phyloP scores from a whole-genome alignment of 1,140 invertebrate species.

The Zophobas morio region DNA sequence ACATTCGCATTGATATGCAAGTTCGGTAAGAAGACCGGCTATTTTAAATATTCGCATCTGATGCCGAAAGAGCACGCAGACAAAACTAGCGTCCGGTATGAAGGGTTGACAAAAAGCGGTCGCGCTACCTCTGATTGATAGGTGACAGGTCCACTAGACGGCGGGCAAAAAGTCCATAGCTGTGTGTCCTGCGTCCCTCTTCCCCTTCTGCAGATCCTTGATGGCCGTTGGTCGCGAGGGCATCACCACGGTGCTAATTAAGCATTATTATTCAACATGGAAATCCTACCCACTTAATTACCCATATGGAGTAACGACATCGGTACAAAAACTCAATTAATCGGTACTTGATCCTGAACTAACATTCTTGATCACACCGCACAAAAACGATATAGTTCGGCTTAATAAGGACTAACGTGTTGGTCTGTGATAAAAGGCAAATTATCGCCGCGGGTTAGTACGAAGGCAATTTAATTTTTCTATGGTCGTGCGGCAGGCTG shows the following conservation, averaged over 20 bases:
- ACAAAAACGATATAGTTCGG: constrained; percentile 29
- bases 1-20: constrained; percentile 58
- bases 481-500: no score
- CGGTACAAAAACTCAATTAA: constrained; percentile 56
- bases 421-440: constrained; percentile 16
- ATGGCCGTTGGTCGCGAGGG: constrained; percentile 16
- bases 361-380: constrained; percentile 41
- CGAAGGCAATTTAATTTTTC: no score
- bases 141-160: constrained; percentile 64
- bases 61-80: constrained; percentile 58
- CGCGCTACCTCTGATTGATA: constrained; percentile 65
- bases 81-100: constrained; percentile 64
- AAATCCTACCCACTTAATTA: constrained; percentile 52
- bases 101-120: constrained; percentile 65
- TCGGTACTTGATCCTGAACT: constrained; percentile 53
- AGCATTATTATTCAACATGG: constrained; percentile 50
- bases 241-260: constrained; percentile 42
- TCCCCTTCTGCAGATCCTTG: background rate
- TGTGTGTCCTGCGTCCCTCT: constrained; percentile 29
- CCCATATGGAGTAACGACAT: constrained; percentile 53
- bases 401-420: constrained; percentile 42
- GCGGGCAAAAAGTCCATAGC: constrained; percentile 56
- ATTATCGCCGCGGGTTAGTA: constrained; percentile 12
- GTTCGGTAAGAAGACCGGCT: constrained; percentile 55
- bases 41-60: constrained; percentile 63